Evolutionary conservation across 2,888 invertebrate genomes (phyloP).

Genomic region (Philereme vetulata): DNA sequence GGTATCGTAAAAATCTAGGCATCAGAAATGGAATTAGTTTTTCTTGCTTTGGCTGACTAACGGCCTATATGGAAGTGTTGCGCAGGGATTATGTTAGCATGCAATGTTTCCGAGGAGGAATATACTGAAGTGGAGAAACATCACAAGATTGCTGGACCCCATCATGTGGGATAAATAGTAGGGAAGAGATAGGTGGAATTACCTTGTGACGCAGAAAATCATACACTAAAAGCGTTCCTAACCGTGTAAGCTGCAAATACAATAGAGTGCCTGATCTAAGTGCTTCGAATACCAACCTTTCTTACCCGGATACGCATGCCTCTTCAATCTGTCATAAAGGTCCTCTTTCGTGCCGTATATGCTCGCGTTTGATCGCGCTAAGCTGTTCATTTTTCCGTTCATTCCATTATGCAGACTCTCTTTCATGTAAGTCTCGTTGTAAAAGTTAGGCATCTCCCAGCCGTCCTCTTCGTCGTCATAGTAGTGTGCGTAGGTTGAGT

Average conservation of each 20-base stretch:
- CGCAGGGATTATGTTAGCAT: too few relatives aligned
- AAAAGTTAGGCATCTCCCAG: slow-evolving; percentile 99
- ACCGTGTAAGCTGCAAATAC: slow-evolving; percentile 49
- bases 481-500: slow-evolving; percentile 97
- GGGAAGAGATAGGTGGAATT: too few relatives aligned
- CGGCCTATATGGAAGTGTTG: too few relatives aligned
- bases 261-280: slow-evolving; percentile 69
- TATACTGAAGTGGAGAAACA: too few relatives aligned
- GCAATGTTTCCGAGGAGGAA: too few relatives aligned
- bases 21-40: too few relatives aligned
- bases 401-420: slow-evolving; percentile 94
- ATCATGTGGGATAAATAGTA: too few relatives aligned
- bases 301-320: slow-evolving; percentile 96
- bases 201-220: background rate
- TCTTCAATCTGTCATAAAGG: slow-evolving; percentile 96
- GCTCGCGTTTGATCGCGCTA: slow-evolving; percentile 96
- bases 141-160: too few relatives aligned
- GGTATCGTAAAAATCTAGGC: background rate
- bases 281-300: slow-evolving; percentile 90
- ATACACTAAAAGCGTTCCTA: slow-evolving; percentile 33
- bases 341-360: slow-evolving; percentile 98
- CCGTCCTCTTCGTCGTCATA: slow-evolving; percentile 98
- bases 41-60: too few relatives aligned
- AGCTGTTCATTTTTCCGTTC: slow-evolving; percentile 95
- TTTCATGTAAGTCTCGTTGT: slow-evolving; percentile 98